Base-by-base conservation (phyloP, 2,113 vertebrate species). In the Scalopus aquaticus region DNA sequence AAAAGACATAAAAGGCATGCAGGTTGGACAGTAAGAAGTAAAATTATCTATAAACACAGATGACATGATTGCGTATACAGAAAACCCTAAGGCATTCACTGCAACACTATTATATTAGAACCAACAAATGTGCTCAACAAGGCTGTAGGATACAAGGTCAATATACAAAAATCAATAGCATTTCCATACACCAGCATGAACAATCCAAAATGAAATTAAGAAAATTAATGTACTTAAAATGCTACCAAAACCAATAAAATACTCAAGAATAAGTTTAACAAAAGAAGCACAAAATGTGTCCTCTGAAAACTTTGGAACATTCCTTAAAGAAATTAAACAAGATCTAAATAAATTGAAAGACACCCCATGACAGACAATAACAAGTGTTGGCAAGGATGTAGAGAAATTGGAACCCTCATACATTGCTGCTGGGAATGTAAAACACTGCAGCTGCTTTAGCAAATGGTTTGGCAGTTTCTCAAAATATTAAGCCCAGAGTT, bases 401-500 rank as follows among this genome's bases (percentile, higher is more conserved):
- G 81, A 92, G 70, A 86, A 94, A 93, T 65, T 92, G 35, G 79
- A 96, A 77, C 60, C 62, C 12, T 93, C 51, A 46, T n/a, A 73
- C n/a, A 90, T 77, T 90, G 70, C 60, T 91, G 54, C 69, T 76
- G 17, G 88, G 85, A 92, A 90, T 84, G 54, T 79, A 95, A 92
- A 93, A 86, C 62, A 22, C 32, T 24, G 54, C 93, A 95, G 93
- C 88, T 97, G 96, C 72, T 92, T 87, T 72, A 70, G 64, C 46
- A 42, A 62, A 84, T 22, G 46, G 28, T n/a, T 95, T 90, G 84
- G 84, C 76, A 95, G 73, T 74, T 74, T 76, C 80, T 91, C 92
- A 91, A 94, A 96, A 91, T 77, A 91, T 77, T 95, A 91, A 95
- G 79, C 86, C 92, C 62, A 93, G 30, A 88, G 51, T 77, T 94